A percentile compares a stretch with the other conserved stretches of the same genome.
phyloP scores from a whole-genome alignment of 1,140 invertebrate species.

The Sipha flava region DNA sequence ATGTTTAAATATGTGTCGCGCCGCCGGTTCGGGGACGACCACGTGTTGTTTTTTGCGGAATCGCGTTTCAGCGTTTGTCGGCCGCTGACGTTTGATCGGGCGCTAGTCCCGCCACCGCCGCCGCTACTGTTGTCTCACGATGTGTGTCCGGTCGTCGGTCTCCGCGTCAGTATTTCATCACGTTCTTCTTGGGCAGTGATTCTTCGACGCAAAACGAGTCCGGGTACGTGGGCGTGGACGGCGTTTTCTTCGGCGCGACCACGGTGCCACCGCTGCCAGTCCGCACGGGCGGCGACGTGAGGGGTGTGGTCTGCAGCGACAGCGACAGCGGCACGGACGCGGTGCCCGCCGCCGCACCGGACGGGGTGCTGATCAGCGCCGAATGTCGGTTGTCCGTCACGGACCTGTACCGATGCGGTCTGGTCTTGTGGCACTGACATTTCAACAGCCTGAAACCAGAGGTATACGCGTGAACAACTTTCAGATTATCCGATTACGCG shows the following conservation, averaged over 20 bases:
- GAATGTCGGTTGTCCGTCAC: constrained; percentile 53
- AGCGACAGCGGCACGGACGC: constrained; percentile 52
- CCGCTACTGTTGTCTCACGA: too few relatives aligned
- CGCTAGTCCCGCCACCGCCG: too few relatives aligned
- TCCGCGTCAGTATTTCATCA: constrained; percentile 4
- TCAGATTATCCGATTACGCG: too few relatives aligned
- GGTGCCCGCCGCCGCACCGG: constrained; percentile 38
- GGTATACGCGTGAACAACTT: too few relatives aligned
- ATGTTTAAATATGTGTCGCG: too few relatives aligned
- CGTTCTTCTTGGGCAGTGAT: neutral
- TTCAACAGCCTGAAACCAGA: constrained; percentile 51
- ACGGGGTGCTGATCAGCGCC: constrained; percentile 50
- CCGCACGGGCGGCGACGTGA: constrained; percentile 46
- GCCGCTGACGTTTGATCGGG: too few relatives aligned
- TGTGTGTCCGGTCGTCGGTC: too few relatives aligned
- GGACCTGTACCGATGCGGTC: constrained; percentile 53
- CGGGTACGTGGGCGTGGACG: constrained; percentile 37
- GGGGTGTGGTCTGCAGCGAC: constrained; percentile 52
- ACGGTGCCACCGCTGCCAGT: constrained; percentile 42
- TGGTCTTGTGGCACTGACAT: constrained; percentile 49
- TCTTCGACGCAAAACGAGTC: constrained; percentile 35
- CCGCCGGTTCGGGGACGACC: too few relatives aligned
- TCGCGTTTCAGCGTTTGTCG: too few relatives aligned
- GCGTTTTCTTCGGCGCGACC: constrained; percentile 41
- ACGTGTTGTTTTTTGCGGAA: too few relatives aligned